Evolutionary conservation across 2,888 invertebrate species (phyloP).

Genomic region (Agonopterix subpropinquella): DNA sequence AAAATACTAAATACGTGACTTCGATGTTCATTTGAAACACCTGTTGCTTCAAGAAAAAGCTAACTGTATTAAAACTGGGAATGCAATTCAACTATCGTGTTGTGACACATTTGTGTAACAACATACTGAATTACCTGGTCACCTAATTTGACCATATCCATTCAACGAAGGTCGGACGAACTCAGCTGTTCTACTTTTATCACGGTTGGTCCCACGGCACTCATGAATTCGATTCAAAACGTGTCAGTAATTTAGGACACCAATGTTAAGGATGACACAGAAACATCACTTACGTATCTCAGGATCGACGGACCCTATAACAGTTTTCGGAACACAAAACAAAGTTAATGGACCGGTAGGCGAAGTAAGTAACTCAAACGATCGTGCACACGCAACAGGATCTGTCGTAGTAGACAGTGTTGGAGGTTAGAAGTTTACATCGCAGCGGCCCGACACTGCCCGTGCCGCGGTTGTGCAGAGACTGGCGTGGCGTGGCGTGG

Average conservation of each 20-base stretch:
- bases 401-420: slow-evolving; percentile 68
- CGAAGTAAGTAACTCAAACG: slow-evolving; percentile 41
- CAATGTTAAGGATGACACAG: slow-evolving; percentile 51
- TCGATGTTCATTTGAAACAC: too few relatives aligned
- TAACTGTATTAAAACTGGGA: slow-evolving; percentile 5
- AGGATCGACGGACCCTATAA: slow-evolving; percentile 32
- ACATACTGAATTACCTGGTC: slow-evolving; percentile 34
- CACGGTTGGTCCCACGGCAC: slow-evolving; percentile 41
- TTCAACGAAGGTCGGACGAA: slow-evolving; percentile 25
- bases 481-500: slow-evolving; percentile 48
- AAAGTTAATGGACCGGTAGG: slow-evolving; percentile 42
- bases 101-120: slow-evolving; percentile 8
- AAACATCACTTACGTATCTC: slow-evolving; percentile 63
- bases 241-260: slow-evolving; percentile 45
- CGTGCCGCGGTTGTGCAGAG: slow-evolving; percentile 69
- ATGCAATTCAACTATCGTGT: slow-evolving; percentile 1
- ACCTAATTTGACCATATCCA: slow-evolving; percentile 45
- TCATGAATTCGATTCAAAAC: slow-evolving; percentile 37
- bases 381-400: slow-evolving; percentile 52
- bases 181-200: slow-evolving; percentile 37
- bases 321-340: slow-evolving; percentile 43
- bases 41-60: slow-evolving; percentile 28
- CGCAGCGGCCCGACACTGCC: slow-evolving; percentile 69
- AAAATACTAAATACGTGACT: too few relatives aligned
- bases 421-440: slow-evolving; percentile 67